Base-by-base conservation (phyloP, 2,888 invertebrate species). In the Platyscelio sp. region DNA sequence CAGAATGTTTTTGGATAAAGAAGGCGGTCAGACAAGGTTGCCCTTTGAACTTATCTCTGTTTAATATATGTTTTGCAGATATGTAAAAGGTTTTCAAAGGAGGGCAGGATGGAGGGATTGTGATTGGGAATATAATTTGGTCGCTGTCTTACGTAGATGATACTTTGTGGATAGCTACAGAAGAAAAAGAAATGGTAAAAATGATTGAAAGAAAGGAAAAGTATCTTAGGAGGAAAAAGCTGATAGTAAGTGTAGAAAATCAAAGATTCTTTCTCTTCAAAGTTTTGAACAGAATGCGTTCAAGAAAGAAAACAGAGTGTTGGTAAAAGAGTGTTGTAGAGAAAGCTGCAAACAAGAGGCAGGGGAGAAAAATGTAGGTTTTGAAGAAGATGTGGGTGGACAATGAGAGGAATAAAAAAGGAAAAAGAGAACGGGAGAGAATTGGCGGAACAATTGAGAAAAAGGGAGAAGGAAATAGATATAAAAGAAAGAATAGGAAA, bases 401-500 rank as follows among this genome's bases (percentile, higher is more conserved):
- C 40, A 13, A 40, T 40, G 40, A 40, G 40, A 15, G 40, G 40
- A 40, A 40, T 40, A 6, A 40, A 40, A 40, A 40, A 15, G 40
- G 15, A 15, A 40, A 40, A 40, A 40, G 40, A 40, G 40, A 40
- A 40, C 15, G 38, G 33, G 18, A 38, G 11, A 38, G 38, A 33
- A 3, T 9, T 33, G 20, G 11, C 11, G 38, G 60, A 60, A 38
- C n/a, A 38, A 60, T 20, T 60, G 27, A n/a, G 7, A 9, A 29
- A 22, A 22, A 38, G 33, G 20, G 60, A 60, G 18, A 20, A 27
- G 11, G 60, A 60, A 60, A 38, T 60, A 22, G 60, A 60, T 38
- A 60, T 60, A 18, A 18, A 60, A 22, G 60, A 60, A 27, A 60
- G 60, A 38, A 60, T 9, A 27, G 60, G 33, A 22, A 60, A 60